Evolutionary conservation across 2,113 vertebrate species (phyloP), one percentile per base, ranked within the genome.

Genomic region (Myiozetetes cayanensis): DNA sequence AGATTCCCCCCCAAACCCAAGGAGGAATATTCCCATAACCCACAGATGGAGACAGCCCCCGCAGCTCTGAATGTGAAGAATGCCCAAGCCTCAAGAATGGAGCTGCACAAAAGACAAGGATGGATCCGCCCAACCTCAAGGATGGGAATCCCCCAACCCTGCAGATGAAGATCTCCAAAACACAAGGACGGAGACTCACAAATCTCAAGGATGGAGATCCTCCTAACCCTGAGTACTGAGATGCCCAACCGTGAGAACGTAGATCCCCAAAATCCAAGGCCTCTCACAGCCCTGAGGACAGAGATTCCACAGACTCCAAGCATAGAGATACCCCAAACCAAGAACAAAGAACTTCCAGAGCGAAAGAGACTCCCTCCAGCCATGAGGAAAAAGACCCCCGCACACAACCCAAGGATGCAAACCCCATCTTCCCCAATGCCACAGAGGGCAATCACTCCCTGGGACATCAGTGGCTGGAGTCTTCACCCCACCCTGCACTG

Each of bases 401-500:
- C 9, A 9, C 7, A 11, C 55, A 78, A 47, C 4, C 21, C 23
- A 50, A 46, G 28, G 43, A 58, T 5, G 10, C 31, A 72, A 71
- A 88, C 6, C 3, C 30, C 31, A 23, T 2, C 10, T 21, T 46
- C 30, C 12, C 30, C 73, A 77, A 0, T 6, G 37, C 65, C 35
- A 33, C 2, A 21, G 24, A 74, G 17, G 8, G 7, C 4, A 2
- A 37, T 35, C 27, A 30, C 11, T 8, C 59, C 16, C 18, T n/a
- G 37, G 14, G 21, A 53, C 39, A n/a, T 9, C 18, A 9, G 14
- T 4, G 30, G 19, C 19, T 52, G 37, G 25, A 86, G 2, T 4
- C 33, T 46, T 41, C 59, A 52, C n/a, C 20, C 61, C 22, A 50
- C 47, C 5, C 25, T 18, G 17, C 56, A 22, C 0, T 0, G 10